These are phyloP conservation scores for Acrocyrtus sp. DNA, from an alignment of 2,888 invertebrate genomes.

Conservation along the genomic window DNA sequence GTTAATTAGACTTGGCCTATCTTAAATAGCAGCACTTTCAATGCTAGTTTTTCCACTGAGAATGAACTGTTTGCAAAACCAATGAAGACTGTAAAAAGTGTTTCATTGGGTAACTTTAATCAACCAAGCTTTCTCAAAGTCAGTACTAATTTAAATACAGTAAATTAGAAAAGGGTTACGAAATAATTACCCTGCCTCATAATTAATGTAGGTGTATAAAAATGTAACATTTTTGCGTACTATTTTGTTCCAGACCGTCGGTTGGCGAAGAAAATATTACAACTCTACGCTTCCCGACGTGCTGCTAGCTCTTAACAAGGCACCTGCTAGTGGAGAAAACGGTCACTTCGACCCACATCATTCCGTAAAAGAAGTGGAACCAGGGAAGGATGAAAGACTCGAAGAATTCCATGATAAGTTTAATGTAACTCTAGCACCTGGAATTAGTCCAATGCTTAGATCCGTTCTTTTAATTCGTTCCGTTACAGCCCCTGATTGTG, in stretches of 20 bases:
- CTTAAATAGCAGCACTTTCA: too few relatives aligned
- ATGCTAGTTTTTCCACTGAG: too few relatives aligned
- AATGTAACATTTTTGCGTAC: too few relatives aligned
- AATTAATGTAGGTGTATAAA: too few relatives aligned
- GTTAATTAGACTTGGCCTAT: too few relatives aligned
- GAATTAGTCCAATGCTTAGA: slow-evolving; percentile 62
- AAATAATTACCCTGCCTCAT: too few relatives aligned
- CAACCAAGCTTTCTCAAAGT: too few relatives aligned
- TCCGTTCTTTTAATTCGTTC: slow-evolving; percentile 59
- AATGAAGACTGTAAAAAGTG: too few relatives aligned
- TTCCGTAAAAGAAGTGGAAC: slow-evolving; percentile 30
- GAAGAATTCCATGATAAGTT: slow-evolving; percentile 63
- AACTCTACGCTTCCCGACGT: slow-evolving; percentile 61
- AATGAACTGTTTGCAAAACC: too few relatives aligned
- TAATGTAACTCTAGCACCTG: slow-evolving; percentile 62
- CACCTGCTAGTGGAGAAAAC: slow-evolving; percentile 39
- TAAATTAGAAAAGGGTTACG: too few relatives aligned
- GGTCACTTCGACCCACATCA: slow-evolving; percentile 37
- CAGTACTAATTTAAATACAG: too few relatives aligned
- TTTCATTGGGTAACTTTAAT: too few relatives aligned
- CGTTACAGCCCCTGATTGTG: slow-evolving; percentile 58
- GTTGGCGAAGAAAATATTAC: slow-evolving; percentile 62
- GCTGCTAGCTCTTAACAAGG: slow-evolving; percentile 60
- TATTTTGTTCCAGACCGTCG: slow-evolving; percentile 56
- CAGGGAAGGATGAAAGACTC: slow-evolving; percentile 30